These are phyloP conservation scores for Martes martes DNA, from an alignment of 2,113 vertebrate species.

Conservation along the genomic window DNA sequence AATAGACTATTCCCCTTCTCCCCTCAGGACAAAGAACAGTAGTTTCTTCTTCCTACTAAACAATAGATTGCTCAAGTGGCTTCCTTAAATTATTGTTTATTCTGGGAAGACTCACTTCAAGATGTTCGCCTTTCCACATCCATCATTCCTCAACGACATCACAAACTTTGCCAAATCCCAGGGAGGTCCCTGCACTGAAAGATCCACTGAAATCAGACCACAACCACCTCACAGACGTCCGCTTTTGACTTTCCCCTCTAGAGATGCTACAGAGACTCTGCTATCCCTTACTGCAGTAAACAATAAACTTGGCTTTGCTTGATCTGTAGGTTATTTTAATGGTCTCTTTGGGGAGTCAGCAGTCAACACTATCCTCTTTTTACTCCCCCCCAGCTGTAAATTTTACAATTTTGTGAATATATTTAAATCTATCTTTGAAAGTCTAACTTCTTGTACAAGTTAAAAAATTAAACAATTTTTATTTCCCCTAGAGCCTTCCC, in stretches of 20 bases:
- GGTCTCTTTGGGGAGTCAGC: background rate
- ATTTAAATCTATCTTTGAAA: background rate
- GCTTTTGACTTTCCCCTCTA: background rate
- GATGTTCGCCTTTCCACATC: background rate
- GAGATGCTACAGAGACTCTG: background rate
- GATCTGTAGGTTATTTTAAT: background rate
- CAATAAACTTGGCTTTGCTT: background rate
- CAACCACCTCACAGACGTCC: background rate
- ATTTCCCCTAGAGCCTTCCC: background rate
- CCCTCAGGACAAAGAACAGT: background rate
- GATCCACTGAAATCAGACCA: background rate
- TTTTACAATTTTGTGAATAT: background rate
- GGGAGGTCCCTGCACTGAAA: background rate
- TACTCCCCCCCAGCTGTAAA: background rate
- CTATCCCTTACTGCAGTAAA: too few relatives aligned
- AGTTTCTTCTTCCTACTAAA: background rate
- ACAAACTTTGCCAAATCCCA: background rate
- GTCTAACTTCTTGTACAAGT: background rate
- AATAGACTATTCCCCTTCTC: background rate
- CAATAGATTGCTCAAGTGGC: background rate
- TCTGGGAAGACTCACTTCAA: background rate
- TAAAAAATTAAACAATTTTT: background rate
- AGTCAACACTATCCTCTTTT: background rate
- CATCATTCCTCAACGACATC: background rate
- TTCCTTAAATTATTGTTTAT: background rate